Evolutionary conservation across 2,113 vertebrate genomes (phyloP), one percentile per base, ranked within the genome.

Genomic region (Oncorhynchus mykiss): DNA sequence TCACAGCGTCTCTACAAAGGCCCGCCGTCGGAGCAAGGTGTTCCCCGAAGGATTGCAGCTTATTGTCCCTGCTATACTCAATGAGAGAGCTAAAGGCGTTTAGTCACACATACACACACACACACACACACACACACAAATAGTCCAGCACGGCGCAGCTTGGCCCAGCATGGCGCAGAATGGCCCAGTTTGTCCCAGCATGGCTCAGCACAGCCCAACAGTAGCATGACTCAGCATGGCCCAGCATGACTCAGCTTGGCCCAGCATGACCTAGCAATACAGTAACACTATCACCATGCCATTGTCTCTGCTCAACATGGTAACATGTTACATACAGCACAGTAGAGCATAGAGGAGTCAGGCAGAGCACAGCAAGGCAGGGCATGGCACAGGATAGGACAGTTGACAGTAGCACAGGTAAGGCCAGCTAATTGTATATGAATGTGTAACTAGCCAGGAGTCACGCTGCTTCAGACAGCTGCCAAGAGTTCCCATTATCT

Each of bases 21-120:
- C 68, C 73, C 34, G 31, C 48, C 59, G 60, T n/a, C 5, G 18
- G 59, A 84, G 64, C 73, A 83, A 84, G 79, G 80, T 88, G 82
- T 83, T 86, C 70, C 81, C 70, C 75, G 72, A 71, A 82, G 76
- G 77, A 86, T 84, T 78, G 74, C 76, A 80, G 66, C 81, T 80
- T 66, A 57, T 67, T 62, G 72, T 79, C 72, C 69, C 76, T 80
- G 51, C 16, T n/a, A 13, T 62, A 62, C n/a, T 77, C 70, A 2
- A 13, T 70, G 54, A 82, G 76, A 59, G 51, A 62, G 77, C 39
- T 12, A 45, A 2, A 12, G 39, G 75, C 54, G 76, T 77, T 80
- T 60, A 49, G 70, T 80, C 69, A 75, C 29, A 45, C 49, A 16
- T 4, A 14, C 49, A 16, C 13, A 51, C 13, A 51, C 49, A 51